phyloP scores from a whole-genome alignment of 2,888 invertebrate genomes.

The Yponomeuta evonymella region DNA sequence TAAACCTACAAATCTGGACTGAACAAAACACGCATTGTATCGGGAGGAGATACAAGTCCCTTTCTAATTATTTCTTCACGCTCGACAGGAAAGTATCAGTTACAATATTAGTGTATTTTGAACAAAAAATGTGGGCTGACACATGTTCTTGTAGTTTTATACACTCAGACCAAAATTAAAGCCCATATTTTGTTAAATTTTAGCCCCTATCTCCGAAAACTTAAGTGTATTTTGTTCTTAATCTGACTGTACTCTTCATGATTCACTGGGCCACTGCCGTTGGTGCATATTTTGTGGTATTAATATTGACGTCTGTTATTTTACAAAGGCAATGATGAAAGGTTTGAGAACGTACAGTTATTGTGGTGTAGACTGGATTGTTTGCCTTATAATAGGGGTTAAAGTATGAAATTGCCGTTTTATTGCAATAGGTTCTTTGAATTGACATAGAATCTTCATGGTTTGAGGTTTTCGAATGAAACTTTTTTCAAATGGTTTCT shows the following conservation, averaged over 20 bases:
- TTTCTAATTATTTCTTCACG: background rate
- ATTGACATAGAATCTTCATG: no score
- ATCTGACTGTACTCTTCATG: background rate
- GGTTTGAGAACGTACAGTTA: background rate
- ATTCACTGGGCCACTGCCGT: background rate
- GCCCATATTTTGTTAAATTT: background rate
- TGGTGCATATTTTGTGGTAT: background rate
- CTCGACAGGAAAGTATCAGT: slow-evolving; percentile 38
- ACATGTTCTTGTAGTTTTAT: slow-evolving; percentile 31
- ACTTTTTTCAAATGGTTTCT: no score
- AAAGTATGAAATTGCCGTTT: no score
- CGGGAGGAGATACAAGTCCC: background rate
- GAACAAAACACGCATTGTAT: background rate
- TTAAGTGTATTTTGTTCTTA: background rate
- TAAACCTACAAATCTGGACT: background rate
- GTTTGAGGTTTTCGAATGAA: no score
- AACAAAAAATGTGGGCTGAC: slow-evolving; percentile 47
- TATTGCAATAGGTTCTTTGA: no score
- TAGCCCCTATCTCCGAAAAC: background rate
- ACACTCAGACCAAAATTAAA: slow-evolving; percentile 23
- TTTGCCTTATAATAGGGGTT: no score
- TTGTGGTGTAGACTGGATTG: background rate
- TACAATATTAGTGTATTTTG: slow-evolving; percentile 44
- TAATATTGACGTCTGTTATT: background rate
- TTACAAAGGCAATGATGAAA: background rate